phyloP scores from a whole-genome alignment of 2,113 vertebrate species.

The Hippocampus zosterae region DNA sequence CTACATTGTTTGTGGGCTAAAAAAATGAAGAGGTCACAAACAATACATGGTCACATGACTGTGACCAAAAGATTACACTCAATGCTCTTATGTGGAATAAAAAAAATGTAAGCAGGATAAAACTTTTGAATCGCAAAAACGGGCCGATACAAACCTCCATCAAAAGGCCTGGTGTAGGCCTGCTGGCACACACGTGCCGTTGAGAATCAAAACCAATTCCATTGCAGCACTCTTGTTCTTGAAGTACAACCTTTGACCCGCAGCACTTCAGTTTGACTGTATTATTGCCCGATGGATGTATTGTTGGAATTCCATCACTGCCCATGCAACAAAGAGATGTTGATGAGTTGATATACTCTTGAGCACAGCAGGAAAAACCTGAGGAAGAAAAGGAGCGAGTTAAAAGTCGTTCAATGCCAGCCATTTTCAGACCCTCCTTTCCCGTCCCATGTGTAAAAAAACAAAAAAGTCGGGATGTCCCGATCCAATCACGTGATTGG shows the following conservation, averaged over 20 bases:
- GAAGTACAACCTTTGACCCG: constrained; percentile 82
- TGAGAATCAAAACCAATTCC: constrained; percentile 85
- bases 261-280: constrained; percentile 83
- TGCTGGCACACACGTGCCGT: constrained; percentile 86
- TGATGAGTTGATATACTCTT: constrained; percentile 83
- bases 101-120: background rate
- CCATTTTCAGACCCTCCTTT: too few species aligned
- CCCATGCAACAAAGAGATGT: constrained; percentile 82
- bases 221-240: constrained; percentile 82
- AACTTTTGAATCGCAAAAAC: background rate
- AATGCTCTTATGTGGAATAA: background rate
- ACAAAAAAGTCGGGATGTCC: too few species aligned
- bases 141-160: constrained; percentile 72
- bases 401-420: too few species aligned
- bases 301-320: constrained; percentile 75
- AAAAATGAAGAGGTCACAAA: background rate
- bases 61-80: too few species aligned
- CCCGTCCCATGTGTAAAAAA: too few species aligned
- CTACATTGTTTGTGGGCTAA: background rate
- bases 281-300: constrained; percentile 78
- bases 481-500: too few species aligned
- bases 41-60: background rate
- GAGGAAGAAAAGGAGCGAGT: constrained; percentile 15
- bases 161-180: constrained; percentile 74
- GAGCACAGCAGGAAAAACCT: constrained; percentile 88